Conservation (phyloP, 2,113 vertebrate genomes). For the Menura novaehollandiae region DNA sequence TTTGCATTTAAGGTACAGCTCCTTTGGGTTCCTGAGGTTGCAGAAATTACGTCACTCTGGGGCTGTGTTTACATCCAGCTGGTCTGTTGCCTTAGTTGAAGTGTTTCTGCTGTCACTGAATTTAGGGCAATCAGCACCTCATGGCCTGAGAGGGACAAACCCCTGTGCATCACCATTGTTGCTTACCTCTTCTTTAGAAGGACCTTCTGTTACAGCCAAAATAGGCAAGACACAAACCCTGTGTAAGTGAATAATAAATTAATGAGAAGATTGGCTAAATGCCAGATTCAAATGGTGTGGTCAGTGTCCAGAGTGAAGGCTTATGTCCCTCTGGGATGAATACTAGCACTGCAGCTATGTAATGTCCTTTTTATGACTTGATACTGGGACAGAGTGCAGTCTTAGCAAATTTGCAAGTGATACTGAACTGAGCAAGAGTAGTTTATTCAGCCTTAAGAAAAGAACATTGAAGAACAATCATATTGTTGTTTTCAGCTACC, state of each 20-base stretch:
- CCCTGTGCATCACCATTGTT: not conserved
- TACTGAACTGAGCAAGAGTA: not conserved
- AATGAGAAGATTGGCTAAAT: not conserved
- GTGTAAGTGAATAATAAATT: not conserved
- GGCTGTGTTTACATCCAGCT: not conserved
- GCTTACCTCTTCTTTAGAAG: not conserved
- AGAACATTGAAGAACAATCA: accelerated
- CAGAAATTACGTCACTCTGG: not conserved
- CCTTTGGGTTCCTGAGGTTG: not conserved
- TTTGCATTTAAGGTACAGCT: not conserved
- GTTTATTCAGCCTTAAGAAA: not conserved
- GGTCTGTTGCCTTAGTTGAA: not conserved
- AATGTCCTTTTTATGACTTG: not conserved
- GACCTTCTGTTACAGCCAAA: not conserved
- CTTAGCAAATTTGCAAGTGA: not conserved
- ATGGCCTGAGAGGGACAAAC: not conserved
- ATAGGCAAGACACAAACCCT: not conserved
- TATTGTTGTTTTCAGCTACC: not conserved
- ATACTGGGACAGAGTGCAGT: not conserved
- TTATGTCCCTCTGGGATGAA: not conserved
- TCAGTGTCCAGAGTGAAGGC: not conserved
- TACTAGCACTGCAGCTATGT: not conserved
- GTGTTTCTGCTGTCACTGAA: not conserved
- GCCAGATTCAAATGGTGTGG: not conserved
- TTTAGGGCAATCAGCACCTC: not conserved